Percentiles rank a stretch among this genome's conserved stretches.
phyloP scores from a whole-genome alignment of 2,797 vertebrate species.

The Rallus crepitans region DNA sequence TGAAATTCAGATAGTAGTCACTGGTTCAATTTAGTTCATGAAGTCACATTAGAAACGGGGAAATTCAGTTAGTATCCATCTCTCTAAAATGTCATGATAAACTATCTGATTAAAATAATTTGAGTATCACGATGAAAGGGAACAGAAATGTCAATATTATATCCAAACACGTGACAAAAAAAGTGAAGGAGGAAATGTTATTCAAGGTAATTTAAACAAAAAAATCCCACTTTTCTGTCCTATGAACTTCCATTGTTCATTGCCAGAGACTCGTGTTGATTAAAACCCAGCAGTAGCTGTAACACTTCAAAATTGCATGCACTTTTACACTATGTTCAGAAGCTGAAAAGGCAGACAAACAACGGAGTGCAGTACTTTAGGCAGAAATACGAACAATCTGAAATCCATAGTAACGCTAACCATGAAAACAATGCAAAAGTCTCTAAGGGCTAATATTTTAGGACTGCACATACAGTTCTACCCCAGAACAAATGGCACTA shows the following conservation, averaged over 20 bases:
- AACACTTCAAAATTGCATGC: neutral
- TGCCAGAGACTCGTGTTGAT: neutral
- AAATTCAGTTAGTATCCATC: neutral
- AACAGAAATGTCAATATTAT: neutral
- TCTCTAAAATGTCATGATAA: neutral
- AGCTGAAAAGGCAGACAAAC: slow-evolving; percentile 1
- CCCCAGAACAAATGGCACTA: neutral
- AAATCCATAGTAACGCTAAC: neutral
- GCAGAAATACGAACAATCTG: slow-evolving; percentile 13
- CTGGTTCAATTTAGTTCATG: neutral
- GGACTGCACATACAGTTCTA: neutral
- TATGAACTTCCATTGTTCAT: neutral
- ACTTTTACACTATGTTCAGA: neutral
- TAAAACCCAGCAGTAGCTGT: slow-evolving; percentile 28
- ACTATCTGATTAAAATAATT: neutral
- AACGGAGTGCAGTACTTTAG: neutral
- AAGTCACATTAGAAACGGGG: neutral
- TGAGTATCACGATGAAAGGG: neutral
- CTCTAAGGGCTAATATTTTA: slow-evolving; percentile 24
- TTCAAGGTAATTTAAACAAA: slow-evolving; percentile 6
- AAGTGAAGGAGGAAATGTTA: neutral
- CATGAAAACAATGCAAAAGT: neutral
- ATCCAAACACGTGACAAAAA: neutral
- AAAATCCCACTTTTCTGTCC: neutral
- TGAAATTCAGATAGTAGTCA: neutral